These are phyloP conservation scores for Dorcus parallelipipedus DNA, from an alignment of 2,888 invertebrate genomes.

Conservation along the genomic window DNA sequence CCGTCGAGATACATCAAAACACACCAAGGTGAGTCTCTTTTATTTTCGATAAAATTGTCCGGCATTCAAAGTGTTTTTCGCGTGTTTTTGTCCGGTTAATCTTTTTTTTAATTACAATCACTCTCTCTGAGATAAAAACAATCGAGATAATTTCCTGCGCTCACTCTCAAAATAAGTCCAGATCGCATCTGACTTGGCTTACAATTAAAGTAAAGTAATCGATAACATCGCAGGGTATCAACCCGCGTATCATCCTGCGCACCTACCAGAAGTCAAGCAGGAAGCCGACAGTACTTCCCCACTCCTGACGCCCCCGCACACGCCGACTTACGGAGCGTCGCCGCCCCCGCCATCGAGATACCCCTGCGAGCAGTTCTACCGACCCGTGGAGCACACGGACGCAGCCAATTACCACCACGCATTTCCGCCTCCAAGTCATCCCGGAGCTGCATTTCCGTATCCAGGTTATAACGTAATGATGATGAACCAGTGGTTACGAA, in stretches of 20 bases:
- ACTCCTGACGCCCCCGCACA: slow-evolving; percentile 70
- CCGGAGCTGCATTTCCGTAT: slow-evolving; percentile 46
- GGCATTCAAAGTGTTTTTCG: background rate
- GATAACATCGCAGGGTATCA: slow-evolving; percentile 16
- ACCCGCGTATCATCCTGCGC: slow-evolving; percentile 9
- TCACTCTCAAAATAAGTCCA: background rate
- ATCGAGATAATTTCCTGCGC: background rate
- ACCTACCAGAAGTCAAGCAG: slow-evolving; percentile 38
- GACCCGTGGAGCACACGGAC: slow-evolving; percentile 30
- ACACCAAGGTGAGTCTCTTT: slow-evolving; percentile 21
- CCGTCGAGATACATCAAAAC: slow-evolving; percentile 17
- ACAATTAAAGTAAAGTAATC: no score
- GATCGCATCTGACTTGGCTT: no score
- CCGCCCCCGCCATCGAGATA: slow-evolving; percentile 36
- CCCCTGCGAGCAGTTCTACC: slow-evolving; percentile 21
- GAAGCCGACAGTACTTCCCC: slow-evolving; percentile 48
- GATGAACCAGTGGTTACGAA: slow-evolving; percentile 73
- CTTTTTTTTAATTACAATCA: slow-evolving; percentile 1
- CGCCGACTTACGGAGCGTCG: slow-evolving; percentile 58
- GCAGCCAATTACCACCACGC: slow-evolving; percentile 38
- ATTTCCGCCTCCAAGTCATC: slow-evolving; percentile 48
- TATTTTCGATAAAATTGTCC: background rate
- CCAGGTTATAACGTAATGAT: slow-evolving; percentile 53
- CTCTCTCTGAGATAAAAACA: background rate
- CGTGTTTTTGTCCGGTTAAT: background rate